These are phyloP conservation scores for Alouatta palliata DNA, from an alignment of 2,113 vertebrate species.

Conservation along the genomic window DNA sequence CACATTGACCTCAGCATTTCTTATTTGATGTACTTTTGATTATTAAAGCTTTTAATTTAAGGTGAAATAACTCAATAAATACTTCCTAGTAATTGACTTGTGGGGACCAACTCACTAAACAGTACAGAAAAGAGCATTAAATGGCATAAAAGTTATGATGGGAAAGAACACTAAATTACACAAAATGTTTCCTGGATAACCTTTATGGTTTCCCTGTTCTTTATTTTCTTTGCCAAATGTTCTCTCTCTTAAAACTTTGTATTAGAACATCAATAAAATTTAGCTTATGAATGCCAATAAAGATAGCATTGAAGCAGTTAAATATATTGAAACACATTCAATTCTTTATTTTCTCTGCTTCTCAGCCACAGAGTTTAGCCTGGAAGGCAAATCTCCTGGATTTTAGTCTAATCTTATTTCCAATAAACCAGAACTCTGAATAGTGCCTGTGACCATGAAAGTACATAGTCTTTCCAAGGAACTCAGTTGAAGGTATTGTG, in stretches of 20 bases:
- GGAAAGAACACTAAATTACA: constrained; percentile 68
- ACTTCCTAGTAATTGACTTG: constrained; percentile 11
- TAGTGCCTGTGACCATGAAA: background rate
- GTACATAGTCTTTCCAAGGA: background rate
- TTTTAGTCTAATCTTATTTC: background rate
- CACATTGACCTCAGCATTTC: constrained; percentile 68
- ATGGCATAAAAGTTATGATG: background rate
- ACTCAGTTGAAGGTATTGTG: background rate
- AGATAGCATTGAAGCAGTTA: background rate
- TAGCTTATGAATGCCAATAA: background rate
- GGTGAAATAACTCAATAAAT: background rate
- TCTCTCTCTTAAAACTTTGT: background rate
- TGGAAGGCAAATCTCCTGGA: background rate
- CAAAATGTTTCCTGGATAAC: constrained; percentile 64
- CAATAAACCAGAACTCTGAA: background rate
- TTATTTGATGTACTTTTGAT: constrained; percentile 69
- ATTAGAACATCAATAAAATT: background rate
- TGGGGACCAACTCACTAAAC: background rate
- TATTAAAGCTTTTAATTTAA: constrained; percentile 74
- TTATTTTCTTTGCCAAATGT: constrained; percentile 24
- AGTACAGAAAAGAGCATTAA: background rate
- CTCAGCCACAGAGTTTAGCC: background rate
- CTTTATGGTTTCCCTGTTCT: constrained; percentile 34
- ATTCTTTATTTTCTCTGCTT: background rate
- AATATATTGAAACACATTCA: background rate